Conservation (phyloP, 2,113 vertebrate species). For the Oryzias melastigma region DNA sequence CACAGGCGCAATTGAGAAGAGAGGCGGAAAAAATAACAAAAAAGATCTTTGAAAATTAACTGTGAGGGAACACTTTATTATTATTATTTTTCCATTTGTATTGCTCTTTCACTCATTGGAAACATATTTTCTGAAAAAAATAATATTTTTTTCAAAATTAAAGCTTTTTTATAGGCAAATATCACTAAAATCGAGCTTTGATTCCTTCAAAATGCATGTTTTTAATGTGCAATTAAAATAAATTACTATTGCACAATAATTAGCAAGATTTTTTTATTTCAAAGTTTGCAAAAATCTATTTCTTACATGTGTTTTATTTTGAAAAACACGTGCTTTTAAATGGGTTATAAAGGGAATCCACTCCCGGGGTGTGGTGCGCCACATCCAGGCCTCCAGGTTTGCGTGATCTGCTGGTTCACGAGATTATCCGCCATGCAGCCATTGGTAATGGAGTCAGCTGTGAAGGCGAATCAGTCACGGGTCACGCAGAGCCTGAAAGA, state of each 20-base stretch:
- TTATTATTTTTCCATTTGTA: slow-evolving; percentile 53
- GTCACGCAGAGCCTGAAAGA: slow-evolving; percentile 70
- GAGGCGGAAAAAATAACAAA: slow-evolving; percentile 26
- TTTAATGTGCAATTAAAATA: too few species aligned
- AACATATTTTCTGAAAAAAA: too few species aligned
- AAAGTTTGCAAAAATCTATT: too few species aligned
- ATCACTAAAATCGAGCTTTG: too few species aligned
- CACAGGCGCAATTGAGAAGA: slow-evolving; percentile 67
- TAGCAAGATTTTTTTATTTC: too few species aligned
- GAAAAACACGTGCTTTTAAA: too few species aligned
- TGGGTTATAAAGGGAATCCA: not conserved
- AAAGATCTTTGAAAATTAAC: slow-evolving; percentile 59
- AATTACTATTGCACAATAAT: too few species aligned
- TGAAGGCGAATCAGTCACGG: slow-evolving; percentile 75
- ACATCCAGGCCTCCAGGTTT: slow-evolving; percentile 48
- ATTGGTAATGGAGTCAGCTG: slow-evolving; percentile 75
- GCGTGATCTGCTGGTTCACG: slow-evolving; percentile 70
- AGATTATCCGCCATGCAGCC: slow-evolving; percentile 70
- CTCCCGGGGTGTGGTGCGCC: slow-evolving; percentile 18
- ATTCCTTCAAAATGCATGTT: too few species aligned
- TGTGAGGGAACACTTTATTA: slow-evolving; percentile 18
- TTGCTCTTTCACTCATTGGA: slow-evolving; percentile 21
- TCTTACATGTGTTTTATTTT: too few species aligned
- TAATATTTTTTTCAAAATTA: too few species aligned
- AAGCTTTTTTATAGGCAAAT: too few species aligned